Conservation (phyloP, 2,797 vertebrate genomes). For the Diceros bicornis region DNA sequence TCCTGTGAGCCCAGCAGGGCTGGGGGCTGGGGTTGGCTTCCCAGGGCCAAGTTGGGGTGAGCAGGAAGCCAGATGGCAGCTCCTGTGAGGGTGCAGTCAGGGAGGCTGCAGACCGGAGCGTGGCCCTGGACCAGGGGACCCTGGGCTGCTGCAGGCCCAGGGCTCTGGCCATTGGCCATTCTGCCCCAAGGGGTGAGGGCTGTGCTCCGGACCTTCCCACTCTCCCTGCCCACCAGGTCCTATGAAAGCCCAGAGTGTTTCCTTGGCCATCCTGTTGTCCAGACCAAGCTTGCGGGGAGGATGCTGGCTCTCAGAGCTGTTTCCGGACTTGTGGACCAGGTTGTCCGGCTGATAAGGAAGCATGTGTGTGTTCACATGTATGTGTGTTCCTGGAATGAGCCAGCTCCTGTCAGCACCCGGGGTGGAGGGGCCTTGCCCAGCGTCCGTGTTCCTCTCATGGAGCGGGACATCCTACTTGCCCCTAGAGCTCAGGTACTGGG, state of each 20-base stretch:
- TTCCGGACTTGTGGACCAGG: not conserved
- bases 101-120: rapidly evolving
- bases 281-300: not conserved
- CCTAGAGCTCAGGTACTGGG: not conserved
- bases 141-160: not conserved
- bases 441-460: rapidly evolving
- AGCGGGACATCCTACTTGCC: not conserved
- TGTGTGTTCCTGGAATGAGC: not conserved
- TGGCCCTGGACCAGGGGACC: not conserved
- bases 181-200: not conserved
- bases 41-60: no score
- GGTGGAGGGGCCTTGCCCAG: not conserved
- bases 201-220: not conserved
- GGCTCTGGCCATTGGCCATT: not conserved
- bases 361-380: not conserved
- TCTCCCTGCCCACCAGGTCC: not conserved
- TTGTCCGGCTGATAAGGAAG: not conserved
- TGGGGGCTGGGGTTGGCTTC: not conserved
- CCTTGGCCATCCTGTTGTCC: not conserved
- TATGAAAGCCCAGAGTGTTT: rapidly evolving
- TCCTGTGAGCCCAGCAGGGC: not conserved
- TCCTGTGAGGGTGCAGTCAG: rapidly evolving
- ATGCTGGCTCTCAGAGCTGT: not conserved
- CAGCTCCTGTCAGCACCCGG: not conserved
- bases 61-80: not conserved